Base-by-base conservation (phyloP, 2,888 invertebrate genomes). In the Hirtodrosophila trivittata region DNA sequence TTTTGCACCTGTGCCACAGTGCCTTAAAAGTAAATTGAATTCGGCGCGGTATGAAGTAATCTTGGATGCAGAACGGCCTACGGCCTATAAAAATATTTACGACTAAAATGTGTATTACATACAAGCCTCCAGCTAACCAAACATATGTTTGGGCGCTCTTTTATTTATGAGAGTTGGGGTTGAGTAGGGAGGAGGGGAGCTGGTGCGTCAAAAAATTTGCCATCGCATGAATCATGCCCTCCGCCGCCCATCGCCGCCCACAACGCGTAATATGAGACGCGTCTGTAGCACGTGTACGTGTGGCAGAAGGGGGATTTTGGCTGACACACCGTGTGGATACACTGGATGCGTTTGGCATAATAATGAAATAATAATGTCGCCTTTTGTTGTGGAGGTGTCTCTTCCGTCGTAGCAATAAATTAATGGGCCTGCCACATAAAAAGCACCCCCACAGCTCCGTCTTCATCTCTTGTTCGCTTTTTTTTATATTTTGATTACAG, bases 61-160 rank as follows among this genome's bases (percentile, higher is more conserved):
- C 56, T 35, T 57, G 54, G 35, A 57, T 65, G 56, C 54, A 50
- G 46, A 45, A 45, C 45, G 38, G 59, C 51, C 57, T 38, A 51
- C 47, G 42, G 83, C 68, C 82, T 74, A 87, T 86, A 86, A 86
- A 87, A 87, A 86, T 87, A 87, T 87, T 87, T 87, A 87, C 87
- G 87, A 87, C 66, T 21, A 75, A 68, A 73, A 75, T 73, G 73
- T 80, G 75, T 75, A 75, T 77, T 71, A 77, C 68, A 64, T 67
- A 57, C 50, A 50, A 12, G 55, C 10, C 46, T 47, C 56, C 51
- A 49, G 57, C 66, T 59, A 47, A 62, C 32, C 64, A 68, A 81
- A 75, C 85, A 82, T 85, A 78, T 82, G 81, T 78, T 82, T 68
- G 65, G 49, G 30, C 63, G 47, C 66, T 66, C 54, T 64, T 62